These are phyloP conservation scores for Hirundichthys speculiger DNA, from an alignment of 2,113 vertebrate species.

Conservation along the genomic window DNA sequence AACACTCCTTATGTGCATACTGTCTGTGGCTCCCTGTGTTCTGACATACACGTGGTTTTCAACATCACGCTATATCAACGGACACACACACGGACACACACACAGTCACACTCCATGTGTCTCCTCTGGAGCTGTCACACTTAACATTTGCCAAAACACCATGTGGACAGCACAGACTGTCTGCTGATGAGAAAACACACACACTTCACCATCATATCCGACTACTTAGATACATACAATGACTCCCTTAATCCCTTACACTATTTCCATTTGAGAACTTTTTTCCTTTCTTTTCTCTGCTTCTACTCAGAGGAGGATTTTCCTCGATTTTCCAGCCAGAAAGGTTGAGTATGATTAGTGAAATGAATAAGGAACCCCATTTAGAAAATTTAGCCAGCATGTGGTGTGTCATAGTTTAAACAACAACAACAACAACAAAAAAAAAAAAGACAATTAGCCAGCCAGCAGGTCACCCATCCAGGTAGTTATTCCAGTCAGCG, in stretches of 20 bases:
- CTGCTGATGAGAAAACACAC: constrained; percentile 22
- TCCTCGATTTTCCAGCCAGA: constrained; percentile 6
- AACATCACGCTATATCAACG: too few relatives aligned
- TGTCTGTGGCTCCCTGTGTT: too few relatives aligned
- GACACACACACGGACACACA: constrained; percentile 5
- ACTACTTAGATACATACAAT: constrained; percentile 9
- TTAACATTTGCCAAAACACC: constrained; percentile 41
- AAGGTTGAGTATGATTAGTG: constrained; percentile 3
- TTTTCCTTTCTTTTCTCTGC: neutral
- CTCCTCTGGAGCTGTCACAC: constrained; percentile 24
- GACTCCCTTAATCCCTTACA: too few relatives aligned
- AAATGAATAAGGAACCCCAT: neutral
- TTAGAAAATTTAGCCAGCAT: too few relatives aligned
- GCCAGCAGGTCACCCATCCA: neutral
- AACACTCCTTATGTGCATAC: too few relatives aligned
- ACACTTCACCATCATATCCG: constrained; percentile 24
- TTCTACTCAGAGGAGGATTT: neutral
- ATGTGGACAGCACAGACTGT: constrained; percentile 49
- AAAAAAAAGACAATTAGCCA: neutral
- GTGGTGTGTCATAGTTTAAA: too few relatives aligned
- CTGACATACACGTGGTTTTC: too few relatives aligned
- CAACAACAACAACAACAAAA: neutral
- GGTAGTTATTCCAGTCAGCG: neutral
- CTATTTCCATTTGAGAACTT: too few relatives aligned
- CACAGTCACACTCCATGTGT: constrained; percentile 6